Evolutionary conservation across 2,797 vertebrate species (phyloP), one percentile per base, ranked within the genome.

Genomic region (Sebastes umbrosus): DNA sequence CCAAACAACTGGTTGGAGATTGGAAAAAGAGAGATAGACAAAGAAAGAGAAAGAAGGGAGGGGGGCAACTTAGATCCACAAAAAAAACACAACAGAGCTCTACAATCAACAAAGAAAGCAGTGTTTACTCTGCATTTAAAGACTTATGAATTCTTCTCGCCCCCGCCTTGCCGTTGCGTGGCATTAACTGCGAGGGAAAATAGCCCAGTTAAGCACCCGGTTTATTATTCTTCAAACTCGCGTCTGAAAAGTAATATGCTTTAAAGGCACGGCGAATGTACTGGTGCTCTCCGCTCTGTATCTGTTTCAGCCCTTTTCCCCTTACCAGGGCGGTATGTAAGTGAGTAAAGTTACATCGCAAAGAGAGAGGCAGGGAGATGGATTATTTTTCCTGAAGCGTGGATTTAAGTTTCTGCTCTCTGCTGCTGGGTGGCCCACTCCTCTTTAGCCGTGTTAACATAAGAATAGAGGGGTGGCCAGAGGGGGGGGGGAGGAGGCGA

Each of bases 41-140:
- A 83, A 89, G 77, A 87, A 79, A 91, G 90, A 95, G 80, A 90
- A 88, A 86, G 85, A 39, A 39, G 36, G 36, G 36, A 90, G 75
- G 58, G 25, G 74, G 77, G 74, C 84, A 52, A 52, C 43, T 46
- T 18, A 82, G 78, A 87, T 69, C 64, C 39, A 58, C 67, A 36
- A 36, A 87, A 86, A 84, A 90, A 92, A 88, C 82, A 86, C 81
- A 83, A 93, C 92, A 90, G 84, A 91, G 88, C 92, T 87, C 86
- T 91, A 93, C 92, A 92, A 87, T 94, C 95, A 96, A 96, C 95
- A 96, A 95, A 96, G 95, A 94, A 89, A 90, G 90, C 82, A 91
- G 88, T 96, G 96, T 96, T 96, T 96, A 94, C 92, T 94, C 93
- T 95, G 93, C 92, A 91, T 95, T 95, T 95, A 95, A 94, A 95